Percentiles rank a stretch among this genome's conserved stretches.
Evolutionary conservation across 2,797 vertebrate species (phyloP).

Genomic region (Rhynchonycteris naso): DNA sequence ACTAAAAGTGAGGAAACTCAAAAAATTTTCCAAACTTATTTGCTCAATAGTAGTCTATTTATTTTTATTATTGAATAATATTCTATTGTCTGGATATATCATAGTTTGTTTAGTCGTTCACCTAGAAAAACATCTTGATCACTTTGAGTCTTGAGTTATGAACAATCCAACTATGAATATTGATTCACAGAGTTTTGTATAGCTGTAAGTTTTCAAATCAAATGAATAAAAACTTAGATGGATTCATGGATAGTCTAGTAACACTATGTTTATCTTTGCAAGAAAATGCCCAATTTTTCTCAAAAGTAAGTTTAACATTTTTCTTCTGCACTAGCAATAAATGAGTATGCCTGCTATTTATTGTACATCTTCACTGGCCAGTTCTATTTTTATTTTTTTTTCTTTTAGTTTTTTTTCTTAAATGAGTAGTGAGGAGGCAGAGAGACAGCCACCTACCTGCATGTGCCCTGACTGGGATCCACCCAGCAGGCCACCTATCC

Average conservation of each 20-base stretch:
- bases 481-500: too few species aligned
- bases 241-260: neutral
- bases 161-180: neutral
- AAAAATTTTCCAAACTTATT: too few species aligned
- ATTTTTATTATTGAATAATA: neutral
- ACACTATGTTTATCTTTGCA: neutral
- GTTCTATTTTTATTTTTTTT: neutral
- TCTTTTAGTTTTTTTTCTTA: neutral
- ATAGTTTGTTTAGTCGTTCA: neutral
- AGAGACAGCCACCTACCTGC: too few species aligned
- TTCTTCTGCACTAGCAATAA: neutral
- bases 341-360: neutral
- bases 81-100: neutral
- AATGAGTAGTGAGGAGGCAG: too few species aligned
- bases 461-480: too few species aligned
- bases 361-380: neutral
- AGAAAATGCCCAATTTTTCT: neutral
- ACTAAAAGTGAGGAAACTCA: too few species aligned
- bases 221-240: neutral
- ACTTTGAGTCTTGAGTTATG: neutral
- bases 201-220: neutral
- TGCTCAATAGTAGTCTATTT: neutral
- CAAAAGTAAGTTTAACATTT: neutral
- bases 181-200: neutral
- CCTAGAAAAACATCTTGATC: neutral